Evolutionary conservation across 2,797 vertebrate genomes (phyloP).

Genomic region (Sandelia bainsii): DNA sequence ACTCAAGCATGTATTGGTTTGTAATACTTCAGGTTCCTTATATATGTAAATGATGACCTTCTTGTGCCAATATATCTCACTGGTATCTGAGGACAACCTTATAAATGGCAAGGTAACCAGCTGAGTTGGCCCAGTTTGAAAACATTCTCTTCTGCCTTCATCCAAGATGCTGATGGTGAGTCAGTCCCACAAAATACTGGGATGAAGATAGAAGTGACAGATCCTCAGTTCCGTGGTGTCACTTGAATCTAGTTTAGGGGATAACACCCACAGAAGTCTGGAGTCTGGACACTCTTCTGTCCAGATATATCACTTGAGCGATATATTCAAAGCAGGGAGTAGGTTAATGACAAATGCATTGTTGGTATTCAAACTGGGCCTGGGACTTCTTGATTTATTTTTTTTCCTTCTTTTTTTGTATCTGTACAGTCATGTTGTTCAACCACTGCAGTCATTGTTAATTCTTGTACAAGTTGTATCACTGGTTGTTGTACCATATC

Average conservation of each 20-base stretch:
- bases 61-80: conserved; percentile 82
- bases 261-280: conserved; percentile 28
- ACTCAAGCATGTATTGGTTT: conserved; percentile 86
- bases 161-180: conserved; percentile 28
- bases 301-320: conserved; percentile 33
- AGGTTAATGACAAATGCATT: conserved; percentile 40
- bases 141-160: conserved; percentile 59
- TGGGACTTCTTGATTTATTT: conserved; percentile 69
- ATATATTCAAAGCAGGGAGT: conserved; percentile 44
- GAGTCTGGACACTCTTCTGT: conserved; percentile 33
- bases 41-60: conserved; percentile 83
- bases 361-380: conserved; percentile 69
- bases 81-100: conserved; percentile 79
- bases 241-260: conserved; percentile 46
- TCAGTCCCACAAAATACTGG: conserved; percentile 9
- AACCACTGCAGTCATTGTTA: conserved; percentile 89
- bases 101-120: conserved; percentile 75
- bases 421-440: conserved; percentile 87
- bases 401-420: conserved; percentile 68
- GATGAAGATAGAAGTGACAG: conserved; percentile 24
- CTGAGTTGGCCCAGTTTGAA: conserved; percentile 75
- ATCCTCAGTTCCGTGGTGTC: conserved; percentile 45
- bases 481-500: conserved; percentile 88
- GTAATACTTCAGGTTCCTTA: conserved; percentile 85
- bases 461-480: conserved; percentile 89